phyloP scores from a whole-genome alignment of 2,888 invertebrate species.

The Cyaniris semiargus region DNA sequence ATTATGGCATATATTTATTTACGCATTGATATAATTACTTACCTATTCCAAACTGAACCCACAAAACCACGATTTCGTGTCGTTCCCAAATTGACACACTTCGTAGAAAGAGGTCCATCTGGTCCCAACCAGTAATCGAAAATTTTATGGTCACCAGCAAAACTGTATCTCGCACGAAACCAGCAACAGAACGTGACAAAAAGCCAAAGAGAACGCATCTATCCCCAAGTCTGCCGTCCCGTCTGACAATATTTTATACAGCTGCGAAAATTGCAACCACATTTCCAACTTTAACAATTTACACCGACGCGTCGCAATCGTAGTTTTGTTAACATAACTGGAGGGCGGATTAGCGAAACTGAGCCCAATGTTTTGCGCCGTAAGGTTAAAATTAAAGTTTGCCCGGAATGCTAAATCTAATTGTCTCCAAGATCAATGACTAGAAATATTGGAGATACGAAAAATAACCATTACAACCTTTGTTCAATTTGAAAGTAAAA shows the following conservation, averaged over 20 bases:
- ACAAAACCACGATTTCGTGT: neutral
- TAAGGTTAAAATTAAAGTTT: conserved; percentile 28
- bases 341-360: neutral
- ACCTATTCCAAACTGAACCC: neutral
- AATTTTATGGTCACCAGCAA: conserved; percentile 36
- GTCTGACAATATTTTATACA: conserved; percentile 71
- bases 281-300: conserved; percentile 72
- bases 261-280: conserved; percentile 71
- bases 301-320: conserved; percentile 53
- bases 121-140: neutral
- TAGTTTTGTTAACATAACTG: conserved; percentile 47
- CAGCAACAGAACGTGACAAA: conserved; percentile 57
- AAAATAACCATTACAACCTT: conserved; percentile 24
- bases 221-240: conserved; percentile 55
- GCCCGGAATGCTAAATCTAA: conserved; percentile 17
- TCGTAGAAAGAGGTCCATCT: neutral
- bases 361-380: neutral
- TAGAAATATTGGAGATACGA: conserved; percentile 33
- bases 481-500: conserved; percentile 8
- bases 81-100: neutral
- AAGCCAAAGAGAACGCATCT: conserved; percentile 59
- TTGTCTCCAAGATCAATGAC: conserved; percentile 33
- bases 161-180: conserved; percentile 47
- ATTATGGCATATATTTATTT: too few relatives aligned
- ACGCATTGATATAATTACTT: too few relatives aligned